phyloP scores from a whole-genome alignment of 2,797 vertebrate species.

The Falco berigora region DNA sequence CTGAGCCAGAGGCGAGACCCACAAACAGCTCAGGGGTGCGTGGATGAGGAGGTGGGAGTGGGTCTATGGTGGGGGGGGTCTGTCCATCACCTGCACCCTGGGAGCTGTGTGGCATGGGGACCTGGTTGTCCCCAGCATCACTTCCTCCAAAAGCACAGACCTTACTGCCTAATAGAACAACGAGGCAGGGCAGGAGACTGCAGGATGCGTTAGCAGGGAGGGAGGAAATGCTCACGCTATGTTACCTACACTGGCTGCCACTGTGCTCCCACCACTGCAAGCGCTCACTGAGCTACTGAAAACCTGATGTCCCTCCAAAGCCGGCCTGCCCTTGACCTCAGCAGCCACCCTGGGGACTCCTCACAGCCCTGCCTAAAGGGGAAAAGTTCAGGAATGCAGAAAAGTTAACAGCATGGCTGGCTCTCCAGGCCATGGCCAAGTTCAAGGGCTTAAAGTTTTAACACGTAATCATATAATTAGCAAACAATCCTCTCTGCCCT shows the following conservation, averaged over 20 bases:
- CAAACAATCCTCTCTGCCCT: neutral
- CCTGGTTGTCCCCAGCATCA: fast-evolving
- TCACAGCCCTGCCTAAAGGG: neutral
- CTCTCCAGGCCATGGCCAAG: neutral
- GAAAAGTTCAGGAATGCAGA: slow-evolving; percentile 17
- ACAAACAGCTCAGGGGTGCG: no score
- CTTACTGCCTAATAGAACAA: neutral
- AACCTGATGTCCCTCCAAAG: neutral
- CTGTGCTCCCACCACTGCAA: neutral
- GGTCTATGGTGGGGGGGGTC: fast-evolving
- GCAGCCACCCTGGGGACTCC: neutral
- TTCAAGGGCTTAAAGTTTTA: neutral
- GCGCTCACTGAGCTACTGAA: neutral
- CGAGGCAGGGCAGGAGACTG: neutral
- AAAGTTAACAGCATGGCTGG: neutral
- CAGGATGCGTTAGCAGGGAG: neutral
- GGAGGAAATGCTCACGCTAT: fast-evolving
- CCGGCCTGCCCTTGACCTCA: neutral
- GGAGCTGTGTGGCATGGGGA: fast-evolving
- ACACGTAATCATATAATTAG: neutral
- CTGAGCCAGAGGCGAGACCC: neutral
- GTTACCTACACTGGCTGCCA: fast-evolving
- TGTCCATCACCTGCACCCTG: fast-evolving
- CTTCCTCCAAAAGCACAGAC: neutral
- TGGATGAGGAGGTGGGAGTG: neutral